A percentile compares a stretch with the other conserved stretches of the same genome.
Conservation (phyloP, 2,113 vertebrate species). For the Chlorocebus sabaeus region DNA sequence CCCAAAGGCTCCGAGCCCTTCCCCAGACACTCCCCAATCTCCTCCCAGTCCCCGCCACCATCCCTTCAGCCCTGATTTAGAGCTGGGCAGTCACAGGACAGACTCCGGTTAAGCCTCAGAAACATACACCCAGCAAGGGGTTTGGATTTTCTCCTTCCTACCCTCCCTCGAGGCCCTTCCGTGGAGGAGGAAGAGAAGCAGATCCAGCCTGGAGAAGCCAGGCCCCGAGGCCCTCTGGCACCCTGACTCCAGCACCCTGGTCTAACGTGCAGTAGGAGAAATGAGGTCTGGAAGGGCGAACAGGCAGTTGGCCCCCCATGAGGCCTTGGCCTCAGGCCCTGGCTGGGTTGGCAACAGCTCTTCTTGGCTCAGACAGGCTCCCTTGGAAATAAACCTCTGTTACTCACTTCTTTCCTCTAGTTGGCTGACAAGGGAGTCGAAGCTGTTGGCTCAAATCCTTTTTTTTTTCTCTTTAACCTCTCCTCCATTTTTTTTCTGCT, state of each 20-base stretch:
- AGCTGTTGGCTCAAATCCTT: constrained; percentile 37
- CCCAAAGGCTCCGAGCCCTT: neutral
- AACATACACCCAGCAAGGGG: neutral
- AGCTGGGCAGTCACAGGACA: neutral
- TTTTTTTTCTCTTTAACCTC: constrained; percentile 15
- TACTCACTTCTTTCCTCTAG: neutral
- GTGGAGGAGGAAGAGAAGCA: neutral
- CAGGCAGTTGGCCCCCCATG: neutral
- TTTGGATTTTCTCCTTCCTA: neutral
- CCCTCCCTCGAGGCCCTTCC: neutral
- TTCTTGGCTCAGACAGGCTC: constrained; percentile 20
- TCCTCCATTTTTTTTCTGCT: neutral
- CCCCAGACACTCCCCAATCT: too few species aligned
- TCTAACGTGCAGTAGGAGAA: neutral
- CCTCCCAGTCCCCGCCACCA: too few species aligned
- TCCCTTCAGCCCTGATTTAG: neutral
- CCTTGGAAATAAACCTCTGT: constrained; percentile 57
- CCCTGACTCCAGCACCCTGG: neutral
- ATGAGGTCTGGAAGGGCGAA: neutral
- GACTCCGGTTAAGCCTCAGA: neutral
- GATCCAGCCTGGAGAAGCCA: neutral
- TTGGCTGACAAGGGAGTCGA: constrained; percentile 10
- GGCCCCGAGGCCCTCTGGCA: neutral
- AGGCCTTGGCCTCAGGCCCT: neutral
- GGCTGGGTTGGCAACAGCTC: neutral